phyloP scores from a whole-genome alignment of 2,888 invertebrate species.

The Hecatera dysodea region DNA sequence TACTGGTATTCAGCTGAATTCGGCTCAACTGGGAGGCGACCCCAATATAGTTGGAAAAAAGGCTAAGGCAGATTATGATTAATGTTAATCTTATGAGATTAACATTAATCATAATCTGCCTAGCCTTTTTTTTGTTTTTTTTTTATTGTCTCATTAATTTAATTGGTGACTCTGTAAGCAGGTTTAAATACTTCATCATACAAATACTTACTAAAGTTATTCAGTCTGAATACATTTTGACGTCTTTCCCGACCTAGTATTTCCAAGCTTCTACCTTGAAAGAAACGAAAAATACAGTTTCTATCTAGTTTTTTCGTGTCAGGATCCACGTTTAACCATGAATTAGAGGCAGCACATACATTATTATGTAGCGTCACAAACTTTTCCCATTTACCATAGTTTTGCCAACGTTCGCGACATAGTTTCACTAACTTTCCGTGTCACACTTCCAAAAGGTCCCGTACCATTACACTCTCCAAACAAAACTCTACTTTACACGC shows the following conservation, averaged over 20 bases:
- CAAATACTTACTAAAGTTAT: background rate
- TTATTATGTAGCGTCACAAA: constrained; percentile 61
- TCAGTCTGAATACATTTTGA: background rate
- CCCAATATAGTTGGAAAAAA: too few relatives aligned
- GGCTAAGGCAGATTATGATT: too few relatives aligned
- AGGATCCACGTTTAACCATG: constrained; percentile 58
- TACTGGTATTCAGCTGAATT: too few relatives aligned
- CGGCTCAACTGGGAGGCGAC: too few relatives aligned
- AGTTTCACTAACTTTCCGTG: constrained; percentile 59
- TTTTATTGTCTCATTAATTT: too few relatives aligned
- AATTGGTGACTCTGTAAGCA: too few relatives aligned
- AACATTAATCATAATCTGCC: too few relatives aligned
- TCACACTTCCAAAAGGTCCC: constrained; percentile 38
- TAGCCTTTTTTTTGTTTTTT: too few relatives aligned
- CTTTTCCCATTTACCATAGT: constrained; percentile 69
- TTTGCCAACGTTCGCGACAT: constrained; percentile 65
- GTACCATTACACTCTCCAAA: constrained; percentile 43
- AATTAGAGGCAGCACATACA: constrained; percentile 63
- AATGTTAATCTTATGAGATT: too few relatives aligned
- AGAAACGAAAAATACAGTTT: constrained; percentile 18
- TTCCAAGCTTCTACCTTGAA: background rate
- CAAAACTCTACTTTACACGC: constrained; percentile 47
- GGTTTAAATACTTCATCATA: background rate
- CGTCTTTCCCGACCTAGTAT: background rate
- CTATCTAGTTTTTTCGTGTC: constrained; percentile 41